phyloP scores from a whole-genome alignment of 1,140 invertebrate species.

The Orchesella cincta region DNA sequence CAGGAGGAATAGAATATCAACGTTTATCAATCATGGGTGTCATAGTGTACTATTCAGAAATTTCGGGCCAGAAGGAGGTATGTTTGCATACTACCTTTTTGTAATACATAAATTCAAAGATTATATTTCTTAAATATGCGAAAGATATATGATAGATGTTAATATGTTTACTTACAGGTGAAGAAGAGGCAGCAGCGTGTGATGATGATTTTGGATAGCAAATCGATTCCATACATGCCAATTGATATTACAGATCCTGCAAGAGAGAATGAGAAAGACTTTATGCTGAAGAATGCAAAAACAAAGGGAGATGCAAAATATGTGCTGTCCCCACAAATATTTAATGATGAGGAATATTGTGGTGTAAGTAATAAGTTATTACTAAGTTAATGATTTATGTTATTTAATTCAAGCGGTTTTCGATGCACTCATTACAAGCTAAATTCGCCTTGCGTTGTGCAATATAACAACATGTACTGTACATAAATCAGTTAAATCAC shows the following conservation, averaged over 20 bases:
- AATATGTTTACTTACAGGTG: slow-evolving; percentile 66
- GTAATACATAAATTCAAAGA: slow-evolving; percentile 24
- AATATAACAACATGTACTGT: too few species aligned
- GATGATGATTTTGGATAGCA: slow-evolving; percentile 85
- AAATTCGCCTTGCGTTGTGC: too few species aligned
- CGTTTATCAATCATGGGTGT: slow-evolving; percentile 77
- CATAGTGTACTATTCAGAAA: slow-evolving; percentile 85
- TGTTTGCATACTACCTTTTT: slow-evolving; percentile 56
- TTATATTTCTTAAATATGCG: background rate
- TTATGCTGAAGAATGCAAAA: slow-evolving; percentile 83
- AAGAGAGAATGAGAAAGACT: slow-evolving; percentile 82
- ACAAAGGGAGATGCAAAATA: slow-evolving; percentile 64
- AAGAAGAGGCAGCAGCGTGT: slow-evolving; percentile 91
- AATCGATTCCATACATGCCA: slow-evolving; percentile 80
- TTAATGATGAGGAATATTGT: slow-evolving; percentile 88
- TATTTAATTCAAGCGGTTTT: too few species aligned
- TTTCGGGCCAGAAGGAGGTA: slow-evolving; percentile 89
- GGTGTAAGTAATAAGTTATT: too few species aligned
- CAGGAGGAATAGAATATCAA: too few species aligned
- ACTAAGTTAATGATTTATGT: too few species aligned
- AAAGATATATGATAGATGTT: background rate
- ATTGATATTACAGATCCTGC: slow-evolving; percentile 91
- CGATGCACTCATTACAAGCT: too few species aligned
- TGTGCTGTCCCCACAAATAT: slow-evolving; percentile 88
- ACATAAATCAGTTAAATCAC: too few species aligned